Percentiles rank a stretch among this genome's conserved stretches.
These are phyloP conservation scores for Andrena haemorrhoa DNA, from an alignment of 2,888 invertebrate genomes.

Conservation along the genomic window DNA sequence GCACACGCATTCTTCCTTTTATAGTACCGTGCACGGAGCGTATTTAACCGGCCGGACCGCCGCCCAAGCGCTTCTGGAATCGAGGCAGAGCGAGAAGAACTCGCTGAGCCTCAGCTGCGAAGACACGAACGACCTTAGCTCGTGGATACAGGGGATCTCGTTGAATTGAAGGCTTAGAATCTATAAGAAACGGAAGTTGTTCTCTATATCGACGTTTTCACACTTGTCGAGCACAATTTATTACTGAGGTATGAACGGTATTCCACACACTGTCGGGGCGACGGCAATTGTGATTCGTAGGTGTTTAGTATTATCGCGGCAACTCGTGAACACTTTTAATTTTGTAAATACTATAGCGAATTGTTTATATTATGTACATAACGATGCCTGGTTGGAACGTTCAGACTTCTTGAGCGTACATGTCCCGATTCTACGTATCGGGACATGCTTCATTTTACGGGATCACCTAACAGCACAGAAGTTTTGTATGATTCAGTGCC, in stretches of 20 bases:
- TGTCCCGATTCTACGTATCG: slow-evolving; percentile 30
- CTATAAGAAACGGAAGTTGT: background rate
- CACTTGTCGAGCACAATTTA: slow-evolving; percentile 57
- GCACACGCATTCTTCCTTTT: slow-evolving; percentile 97
- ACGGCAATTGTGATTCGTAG: slow-evolving; percentile 61
- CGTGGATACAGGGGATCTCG: slow-evolving; percentile 95
- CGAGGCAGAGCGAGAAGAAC: slow-evolving; percentile 87
- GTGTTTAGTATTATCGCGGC: slow-evolving; percentile 46
- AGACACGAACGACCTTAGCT: slow-evolving; percentile 92
- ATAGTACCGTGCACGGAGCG: slow-evolving; percentile 98
- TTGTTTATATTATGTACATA: slow-evolving; percentile 67
- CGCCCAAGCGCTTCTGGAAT: slow-evolving; percentile 89
- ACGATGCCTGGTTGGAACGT: slow-evolving; percentile 61
- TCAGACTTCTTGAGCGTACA: slow-evolving; percentile 47
- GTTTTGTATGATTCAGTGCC: slow-evolving; percentile 33
- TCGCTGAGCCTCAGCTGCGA: slow-evolving; percentile 90
- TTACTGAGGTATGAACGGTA: slow-evolving; percentile 34
- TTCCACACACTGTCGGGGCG: slow-evolving; percentile 38
- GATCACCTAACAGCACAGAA: slow-evolving; percentile 36
- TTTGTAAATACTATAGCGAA: slow-evolving; percentile 71
- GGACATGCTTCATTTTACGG: slow-evolving; percentile 42
- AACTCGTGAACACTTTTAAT: slow-evolving; percentile 48
- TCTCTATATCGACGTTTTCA: slow-evolving; percentile 37
- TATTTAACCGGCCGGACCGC: slow-evolving; percentile 94
- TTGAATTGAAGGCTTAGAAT: slow-evolving; percentile 86